A percentile compares a stretch with the other conserved stretches of the same genome.
Evolutionary conservation across 2,797 vertebrate genomes (phyloP).

Genomic region (Simalia tracyae): DNA sequence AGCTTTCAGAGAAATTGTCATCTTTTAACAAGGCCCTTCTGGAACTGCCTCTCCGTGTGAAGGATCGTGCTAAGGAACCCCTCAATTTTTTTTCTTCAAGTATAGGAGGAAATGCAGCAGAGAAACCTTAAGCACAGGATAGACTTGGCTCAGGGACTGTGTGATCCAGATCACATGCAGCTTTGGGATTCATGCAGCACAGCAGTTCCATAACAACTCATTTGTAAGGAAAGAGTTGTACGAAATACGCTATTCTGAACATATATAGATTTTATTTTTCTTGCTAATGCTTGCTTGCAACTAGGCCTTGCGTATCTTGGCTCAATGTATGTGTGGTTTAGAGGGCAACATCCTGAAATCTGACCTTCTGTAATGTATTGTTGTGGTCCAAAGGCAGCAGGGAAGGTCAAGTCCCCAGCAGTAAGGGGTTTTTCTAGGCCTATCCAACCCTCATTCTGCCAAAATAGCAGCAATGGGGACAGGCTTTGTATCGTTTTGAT

Average conservation of each 20-base stretch:
- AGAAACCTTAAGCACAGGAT: background rate
- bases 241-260: background rate
- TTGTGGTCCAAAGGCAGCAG: background rate
- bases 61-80: background rate
- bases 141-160: background rate
- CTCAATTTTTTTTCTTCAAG: background rate
- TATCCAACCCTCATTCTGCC: background rate
- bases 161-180: background rate
- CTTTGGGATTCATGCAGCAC: background rate
- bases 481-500: background rate
- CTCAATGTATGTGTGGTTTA: background rate
- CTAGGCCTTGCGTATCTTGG: background rate
- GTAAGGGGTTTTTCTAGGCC: background rate
- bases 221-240: background rate
- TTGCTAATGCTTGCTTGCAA: background rate
- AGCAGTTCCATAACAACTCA: background rate
- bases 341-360: background rate
- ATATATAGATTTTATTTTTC: background rate
- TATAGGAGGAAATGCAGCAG: background rate
- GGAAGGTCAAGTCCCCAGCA: background rate
- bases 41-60: background rate
- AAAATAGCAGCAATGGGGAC: background rate
- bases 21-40: background rate
- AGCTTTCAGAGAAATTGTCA: background rate
- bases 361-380: background rate